Conservation (phyloP, 2,888 invertebrate genomes). For the Apoda limacodes region DNA sequence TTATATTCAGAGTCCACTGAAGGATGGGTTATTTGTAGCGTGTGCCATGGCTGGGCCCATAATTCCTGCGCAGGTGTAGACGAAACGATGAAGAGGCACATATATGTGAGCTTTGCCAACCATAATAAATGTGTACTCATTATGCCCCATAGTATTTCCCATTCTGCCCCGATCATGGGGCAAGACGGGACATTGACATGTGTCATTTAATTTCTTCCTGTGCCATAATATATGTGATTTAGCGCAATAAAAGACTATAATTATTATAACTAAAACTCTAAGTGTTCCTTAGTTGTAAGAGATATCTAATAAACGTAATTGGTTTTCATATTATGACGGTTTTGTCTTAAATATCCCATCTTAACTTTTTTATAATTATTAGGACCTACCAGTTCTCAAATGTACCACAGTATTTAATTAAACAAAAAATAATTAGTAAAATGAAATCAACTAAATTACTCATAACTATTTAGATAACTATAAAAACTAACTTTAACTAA, state of each 20-base stretch:
- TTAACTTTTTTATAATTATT: neutral
- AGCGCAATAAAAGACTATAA: constrained; percentile 9
- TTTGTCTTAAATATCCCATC: neutral
- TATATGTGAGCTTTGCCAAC: constrained; percentile 16
- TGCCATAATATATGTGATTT: constrained; percentile 9
- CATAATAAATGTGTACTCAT: constrained; percentile 13
- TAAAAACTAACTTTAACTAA: too few relatives aligned
- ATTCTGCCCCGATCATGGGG: constrained; percentile 17
- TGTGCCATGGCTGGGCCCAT: constrained; percentile 20
- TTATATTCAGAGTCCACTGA: constrained; percentile 18
- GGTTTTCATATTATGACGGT: constrained; percentile 11
- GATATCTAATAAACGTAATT: constrained; percentile 9
- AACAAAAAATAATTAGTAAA: too few relatives aligned
- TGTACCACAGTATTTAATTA: too few relatives aligned
- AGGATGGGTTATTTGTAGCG: constrained; percentile 20
- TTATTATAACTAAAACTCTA: constrained; percentile 7
- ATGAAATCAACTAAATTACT: too few relatives aligned
- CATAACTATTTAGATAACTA: too few relatives aligned
- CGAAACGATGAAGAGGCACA: constrained; percentile 19
- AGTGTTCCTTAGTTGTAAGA: constrained; percentile 5
- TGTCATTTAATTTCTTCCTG: constrained; percentile 12
- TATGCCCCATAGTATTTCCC: constrained; percentile 11
- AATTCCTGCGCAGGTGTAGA: constrained; percentile 20
- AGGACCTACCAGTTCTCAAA: too few relatives aligned
- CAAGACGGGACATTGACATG: constrained; percentile 14